Evolutionary conservation across 2,113 vertebrate genomes (phyloP).

Genomic region (Serilophus lunatus): DNA sequence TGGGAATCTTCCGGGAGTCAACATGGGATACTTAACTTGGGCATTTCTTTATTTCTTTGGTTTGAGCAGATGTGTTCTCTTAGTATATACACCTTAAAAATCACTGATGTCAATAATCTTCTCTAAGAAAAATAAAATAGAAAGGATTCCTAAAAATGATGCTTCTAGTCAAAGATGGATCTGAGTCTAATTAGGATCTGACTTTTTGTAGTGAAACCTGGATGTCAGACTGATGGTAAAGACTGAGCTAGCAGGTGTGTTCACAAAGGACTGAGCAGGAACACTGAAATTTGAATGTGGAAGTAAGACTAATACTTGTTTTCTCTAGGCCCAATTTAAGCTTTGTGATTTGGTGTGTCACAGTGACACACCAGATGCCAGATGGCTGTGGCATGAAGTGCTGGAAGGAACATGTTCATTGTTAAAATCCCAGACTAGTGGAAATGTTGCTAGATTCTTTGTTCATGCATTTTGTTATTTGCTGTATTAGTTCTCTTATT

Average conservation of each 20-base stretch:
- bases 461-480: not conserved
- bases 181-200: not conserved
- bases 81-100: not conserved
- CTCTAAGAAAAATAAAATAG: not conserved
- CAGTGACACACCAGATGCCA: no score
- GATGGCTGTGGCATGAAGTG: fast-evolving
- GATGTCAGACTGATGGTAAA: not conserved
- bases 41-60: not conserved
- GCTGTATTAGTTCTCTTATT: not conserved
- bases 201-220: not conserved
- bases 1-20: not conserved
- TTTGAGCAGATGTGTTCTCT: not conserved
- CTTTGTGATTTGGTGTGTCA: not conserved
- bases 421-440: not conserved
- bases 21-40: not conserved
- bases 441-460: not conserved
- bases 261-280: not conserved
- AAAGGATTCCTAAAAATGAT: not conserved
- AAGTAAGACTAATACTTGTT: not conserved
- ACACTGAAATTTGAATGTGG: not conserved
- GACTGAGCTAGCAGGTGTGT: not conserved
- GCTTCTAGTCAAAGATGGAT: not conserved
- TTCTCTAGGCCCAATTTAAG: not conserved
- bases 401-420: not conserved
- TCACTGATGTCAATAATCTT: not conserved